These are phyloP conservation scores for Coreius guichenoti DNA, from an alignment of 2,797 vertebrate species.

Conservation along the genomic window DNA sequence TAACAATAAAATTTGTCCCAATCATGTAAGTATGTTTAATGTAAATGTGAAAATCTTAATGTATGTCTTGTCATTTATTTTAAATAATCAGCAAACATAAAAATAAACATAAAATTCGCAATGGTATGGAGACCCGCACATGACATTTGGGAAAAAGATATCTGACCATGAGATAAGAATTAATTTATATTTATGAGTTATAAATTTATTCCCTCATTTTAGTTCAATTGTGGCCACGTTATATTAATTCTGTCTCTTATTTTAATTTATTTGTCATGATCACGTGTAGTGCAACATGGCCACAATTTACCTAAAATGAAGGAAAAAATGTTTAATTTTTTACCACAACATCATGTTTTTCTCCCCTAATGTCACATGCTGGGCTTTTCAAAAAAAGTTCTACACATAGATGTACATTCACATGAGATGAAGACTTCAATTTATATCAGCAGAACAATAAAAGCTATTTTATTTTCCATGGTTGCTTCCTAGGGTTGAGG, in stretches of 20 bases:
- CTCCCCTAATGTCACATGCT: too few relatives aligned
- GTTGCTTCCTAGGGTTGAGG: too few relatives aligned
- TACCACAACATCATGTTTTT: too few relatives aligned
- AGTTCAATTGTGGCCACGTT: too few relatives aligned
- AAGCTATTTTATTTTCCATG: too few relatives aligned
- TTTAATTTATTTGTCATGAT: not conserved
- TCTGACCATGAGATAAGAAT: not conserved
- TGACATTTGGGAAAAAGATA: not conserved
- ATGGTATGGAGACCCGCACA: not conserved
- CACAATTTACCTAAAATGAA: not conserved
- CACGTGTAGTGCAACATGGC: not conserved
- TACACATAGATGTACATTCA: too few relatives aligned
- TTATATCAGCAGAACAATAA: too few relatives aligned
- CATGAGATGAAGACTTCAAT: too few relatives aligned
- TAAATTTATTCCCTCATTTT: too few relatives aligned
- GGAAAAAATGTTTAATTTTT: too few relatives aligned
- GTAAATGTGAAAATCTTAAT: not conserved
- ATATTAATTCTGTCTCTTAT: not conserved
- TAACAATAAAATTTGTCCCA: slow-evolving; percentile 76
- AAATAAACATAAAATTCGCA: not conserved
- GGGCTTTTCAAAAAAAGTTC: too few relatives aligned
- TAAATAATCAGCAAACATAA: not conserved
- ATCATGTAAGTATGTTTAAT: slow-evolving; percentile 68
- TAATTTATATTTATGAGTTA: too few relatives aligned
- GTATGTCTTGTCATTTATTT: not conserved